A percentile compares a stretch with the other conserved stretches of the same genome.
phyloP scores from a whole-genome alignment of 2,797 vertebrate genomes.

The Serranus cabrilla region DNA sequence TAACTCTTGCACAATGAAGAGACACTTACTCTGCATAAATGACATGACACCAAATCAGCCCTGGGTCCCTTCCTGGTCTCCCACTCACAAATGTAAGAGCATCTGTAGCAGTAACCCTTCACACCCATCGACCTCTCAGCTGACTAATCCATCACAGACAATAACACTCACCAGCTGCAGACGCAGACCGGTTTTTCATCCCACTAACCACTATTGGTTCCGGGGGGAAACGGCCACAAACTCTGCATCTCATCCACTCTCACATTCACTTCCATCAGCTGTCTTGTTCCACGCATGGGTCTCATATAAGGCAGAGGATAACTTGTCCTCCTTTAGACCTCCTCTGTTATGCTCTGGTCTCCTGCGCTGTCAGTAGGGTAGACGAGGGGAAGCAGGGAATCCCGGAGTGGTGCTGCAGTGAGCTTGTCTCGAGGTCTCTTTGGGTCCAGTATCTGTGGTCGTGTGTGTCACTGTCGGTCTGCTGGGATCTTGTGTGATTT shows the following conservation, averaged over 20 bases:
- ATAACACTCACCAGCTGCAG: constrained; percentile 48
- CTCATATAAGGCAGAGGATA: constrained; percentile 27
- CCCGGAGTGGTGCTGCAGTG: constrained; percentile 47
- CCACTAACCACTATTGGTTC: constrained; percentile 67
- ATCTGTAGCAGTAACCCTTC: constrained; percentile 46
- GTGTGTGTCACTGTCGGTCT: constrained; percentile 52
- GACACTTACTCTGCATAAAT: constrained; percentile 8
- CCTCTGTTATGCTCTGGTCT: constrained; percentile 20
- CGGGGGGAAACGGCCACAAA: constrained; percentile 31
- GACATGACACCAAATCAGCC: constrained; percentile 14
- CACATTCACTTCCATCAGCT: constrained; percentile 48
- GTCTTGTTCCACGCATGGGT: constrained; percentile 52
- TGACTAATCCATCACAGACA: constrained; percentile 49
- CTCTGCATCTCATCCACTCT: constrained; percentile 59
- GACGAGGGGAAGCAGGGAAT: constrained; percentile 49
- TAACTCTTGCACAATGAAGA: constrained; percentile 55
- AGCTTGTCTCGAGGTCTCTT: constrained; percentile 53
- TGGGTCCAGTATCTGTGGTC: constrained; percentile 55
- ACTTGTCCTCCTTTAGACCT: constrained; percentile 9
- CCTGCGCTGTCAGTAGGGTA: constrained; percentile 5
- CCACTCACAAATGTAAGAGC: constrained; percentile 48
- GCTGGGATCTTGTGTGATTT: constrained; percentile 28
- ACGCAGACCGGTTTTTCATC: constrained; percentile 44
- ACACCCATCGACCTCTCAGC: constrained; percentile 38
- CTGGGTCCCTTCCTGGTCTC: constrained; percentile 12